A percentile compares a stretch with the other conserved stretches of the same genome.
phyloP scores from a whole-genome alignment of 2,113 vertebrate species.

The Anser cygnoides region DNA sequence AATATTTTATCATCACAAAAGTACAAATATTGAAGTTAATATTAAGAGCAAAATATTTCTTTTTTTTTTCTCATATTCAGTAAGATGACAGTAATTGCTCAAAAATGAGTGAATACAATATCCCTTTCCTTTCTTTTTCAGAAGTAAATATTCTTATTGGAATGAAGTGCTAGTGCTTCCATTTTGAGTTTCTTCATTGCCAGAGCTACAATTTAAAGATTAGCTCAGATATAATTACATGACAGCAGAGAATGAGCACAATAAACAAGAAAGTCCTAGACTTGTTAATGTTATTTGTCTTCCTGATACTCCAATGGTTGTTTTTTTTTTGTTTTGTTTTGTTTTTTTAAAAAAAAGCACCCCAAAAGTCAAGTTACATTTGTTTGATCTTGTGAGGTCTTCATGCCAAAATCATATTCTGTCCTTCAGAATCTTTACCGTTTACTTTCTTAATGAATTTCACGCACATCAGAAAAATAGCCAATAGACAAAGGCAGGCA shows the following conservation, averaged over 20 bases:
- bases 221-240: neutral
- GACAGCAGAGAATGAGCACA: neutral
- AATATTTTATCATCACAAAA: neutral
- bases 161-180: neutral
- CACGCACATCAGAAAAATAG: neutral
- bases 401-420: neutral
- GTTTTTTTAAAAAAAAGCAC: neutral
- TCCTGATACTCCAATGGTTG: neutral
- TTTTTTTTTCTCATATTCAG: neutral
- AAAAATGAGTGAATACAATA: neutral
- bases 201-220: neutral
- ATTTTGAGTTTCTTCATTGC: neutral
- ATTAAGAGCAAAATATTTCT: neutral
- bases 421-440: constrained; percentile 2
- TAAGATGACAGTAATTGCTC: neutral
- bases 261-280: neutral
- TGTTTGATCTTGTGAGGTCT: neutral
- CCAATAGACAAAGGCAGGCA: neutral
- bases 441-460: constrained; percentile 34
- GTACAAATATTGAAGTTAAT: neutral
- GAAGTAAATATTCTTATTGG: neutral
- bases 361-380: neutral
- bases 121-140: neutral
- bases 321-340: no score
- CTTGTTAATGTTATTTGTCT: neutral